Base-by-base conservation (phyloP, 1,140 invertebrate genomes). In the Sinella curviseta region DNA sequence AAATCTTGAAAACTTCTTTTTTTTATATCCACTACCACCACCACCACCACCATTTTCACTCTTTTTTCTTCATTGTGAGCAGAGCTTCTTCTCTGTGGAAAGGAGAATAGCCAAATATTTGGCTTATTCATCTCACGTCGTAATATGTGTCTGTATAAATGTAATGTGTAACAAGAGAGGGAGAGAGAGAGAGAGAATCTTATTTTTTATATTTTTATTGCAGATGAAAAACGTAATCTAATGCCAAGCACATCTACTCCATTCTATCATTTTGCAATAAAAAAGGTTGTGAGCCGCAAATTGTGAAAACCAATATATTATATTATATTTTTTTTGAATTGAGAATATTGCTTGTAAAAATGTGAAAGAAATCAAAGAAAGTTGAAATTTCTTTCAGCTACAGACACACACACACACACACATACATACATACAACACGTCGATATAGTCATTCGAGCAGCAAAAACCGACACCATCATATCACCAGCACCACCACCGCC, bases 311-410 rank as follows among this genome's bases (percentile, higher is more conserved):
- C 65, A 70, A 70, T 70, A 70, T 70, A 70, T 60, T 48, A 48
- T 48, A 65, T 65, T n/a, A n/a, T n/a, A n/a, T n/a, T n/a, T 65
- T 31, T 70, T 70, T 70, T 70, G 30, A 70, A 70, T 70, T 70
- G 65, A 17, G 31, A 70, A 33, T 70, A 70, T 60, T 60, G 57
- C 24, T 26, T 60, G 24, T 17, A 60, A 60, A 70, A 79, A 79
- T 79, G 74, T 77, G 35, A 33, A 26, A 55, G 36, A 77, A 77
- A 77, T 55, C 76, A 48, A 60, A 77, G 28, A 54, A 55, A 17
- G 16, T 54, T n/a, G n/a, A n/a, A 76, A 55, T 76, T 76, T 76
- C 26, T 70, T 70, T 70, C 65, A 70, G 65, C 65, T 70, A 70
- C 30, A 70, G 8, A n/a, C 55, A 60, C n/a, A n/a, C n/a, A n/a